phyloP scores from a whole-genome alignment of 2,113 vertebrate genomes.

The Morone saxatilis region DNA sequence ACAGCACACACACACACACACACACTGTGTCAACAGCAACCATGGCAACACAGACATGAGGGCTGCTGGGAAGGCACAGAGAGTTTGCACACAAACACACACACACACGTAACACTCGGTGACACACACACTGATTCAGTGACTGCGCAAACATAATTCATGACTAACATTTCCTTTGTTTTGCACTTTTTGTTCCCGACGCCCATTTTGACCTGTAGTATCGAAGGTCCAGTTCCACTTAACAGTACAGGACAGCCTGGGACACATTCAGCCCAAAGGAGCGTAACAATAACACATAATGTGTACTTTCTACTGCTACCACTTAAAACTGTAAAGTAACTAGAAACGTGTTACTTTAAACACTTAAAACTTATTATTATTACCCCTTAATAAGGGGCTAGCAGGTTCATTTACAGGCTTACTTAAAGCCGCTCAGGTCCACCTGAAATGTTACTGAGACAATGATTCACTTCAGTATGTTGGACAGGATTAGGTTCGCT shows the following conservation, averaged over 20 bases:
- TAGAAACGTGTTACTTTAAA: too few relatives aligned
- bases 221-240: slow-evolving; percentile 14
- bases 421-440: not conserved
- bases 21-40: slow-evolving; percentile 75
- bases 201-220: slow-evolving; percentile 42
- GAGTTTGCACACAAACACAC: not conserved
- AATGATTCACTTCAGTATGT: not conserved
- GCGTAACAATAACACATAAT: not conserved
- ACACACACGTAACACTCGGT: not conserved
- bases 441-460: not conserved
- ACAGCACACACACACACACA: slow-evolving; percentile 43
- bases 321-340: too few relatives aligned
- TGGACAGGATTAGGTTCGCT: not conserved
- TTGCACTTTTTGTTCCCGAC: slow-evolving; percentile 43
- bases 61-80: slow-evolving; percentile 9
- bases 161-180: slow-evolving; percentile 66
- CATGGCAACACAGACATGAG: slow-evolving; percentile 64
- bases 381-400: not conserved
- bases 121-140: slow-evolving; percentile 34
- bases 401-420: not conserved
- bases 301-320: not conserved
- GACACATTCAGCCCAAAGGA: not conserved
- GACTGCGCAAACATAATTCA: slow-evolving; percentile 57
- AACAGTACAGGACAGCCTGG: slow-evolving; percentile 10
- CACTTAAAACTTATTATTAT: too few relatives aligned